Base-by-base conservation (phyloP, 2,797 vertebrate genomes). In the Macrochelys suwanniensis region DNA sequence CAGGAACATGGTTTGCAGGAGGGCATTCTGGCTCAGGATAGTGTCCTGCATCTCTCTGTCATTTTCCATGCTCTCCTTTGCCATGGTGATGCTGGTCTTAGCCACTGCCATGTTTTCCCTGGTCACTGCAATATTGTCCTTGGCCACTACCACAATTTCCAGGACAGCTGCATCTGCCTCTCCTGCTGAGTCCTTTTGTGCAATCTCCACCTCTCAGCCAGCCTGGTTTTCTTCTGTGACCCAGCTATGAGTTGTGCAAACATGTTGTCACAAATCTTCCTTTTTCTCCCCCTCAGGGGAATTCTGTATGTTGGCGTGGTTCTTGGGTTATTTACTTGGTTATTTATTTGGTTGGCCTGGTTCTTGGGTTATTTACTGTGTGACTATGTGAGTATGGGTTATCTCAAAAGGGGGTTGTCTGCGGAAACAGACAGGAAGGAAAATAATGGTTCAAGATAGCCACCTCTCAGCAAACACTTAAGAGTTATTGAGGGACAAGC, bases 381-480 rank as follows among this genome's bases (percentile, higher is more conserved):
- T 28, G 50, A 33, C 11, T 94, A 81, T 50, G 57, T 1, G 6
- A 82, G 74, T 84, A 88, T 7, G 71, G 42, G 68, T 31, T 84
- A 92, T 90, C 42, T 93, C 54, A 87, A 26, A 15, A 88, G 47
- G 33, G 42, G 92, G 6, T 47, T 93, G 53, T 33, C 59, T 86
- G 45, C 17, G 92, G 90, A 94, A 88, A 51, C 57, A 84, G 89
- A 89, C 3, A 84, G 85, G 74, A 94, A 84, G 85, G 74, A 94
- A 95, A 95, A 95, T 89, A 33, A 5, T 85, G 45, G 80, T 84
- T 95, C 68, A 92, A 10, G 59, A 80, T 0, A 86, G 76, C 87
- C 49, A 89, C 49, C 33, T 92, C 88, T 89, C 94, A 94, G 83
- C 65, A 84, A 85, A 91, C 94, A 42, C 78, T 84, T 53, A 50